Evolutionary conservation across 2,113 vertebrate species (phyloP).

Genomic region (Galeopterus variegatus): DNA sequence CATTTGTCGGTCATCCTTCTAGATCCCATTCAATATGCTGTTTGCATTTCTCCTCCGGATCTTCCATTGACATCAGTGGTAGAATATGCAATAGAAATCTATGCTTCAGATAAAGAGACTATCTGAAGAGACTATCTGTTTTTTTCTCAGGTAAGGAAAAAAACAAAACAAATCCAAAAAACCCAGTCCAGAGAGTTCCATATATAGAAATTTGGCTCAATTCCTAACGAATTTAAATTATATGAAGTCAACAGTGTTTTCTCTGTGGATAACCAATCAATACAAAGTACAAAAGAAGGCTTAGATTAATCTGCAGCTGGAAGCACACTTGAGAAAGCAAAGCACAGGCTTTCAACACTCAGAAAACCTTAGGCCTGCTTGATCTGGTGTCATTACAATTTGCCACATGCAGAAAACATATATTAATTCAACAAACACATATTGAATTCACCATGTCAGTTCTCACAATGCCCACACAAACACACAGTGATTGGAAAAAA

Average conservation of each 20-base stretch:
- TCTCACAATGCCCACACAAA: not conserved
- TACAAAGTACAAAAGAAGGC: slow-evolving; percentile 57
- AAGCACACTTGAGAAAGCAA: slow-evolving; percentile 63
- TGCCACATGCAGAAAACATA: slow-evolving; percentile 10
- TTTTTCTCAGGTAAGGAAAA: not conserved
- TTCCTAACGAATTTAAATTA: slow-evolving; percentile 18
- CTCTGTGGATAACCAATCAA: slow-evolving; percentile 58
- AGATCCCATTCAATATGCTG: not conserved
- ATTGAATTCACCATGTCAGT: not conserved
- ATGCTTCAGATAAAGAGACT: not conserved
- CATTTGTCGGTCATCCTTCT: not conserved
- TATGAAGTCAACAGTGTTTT: slow-evolving; percentile 32
- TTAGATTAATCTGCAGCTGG: slow-evolving; percentile 48
- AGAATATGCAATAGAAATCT: not conserved
- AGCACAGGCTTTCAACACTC: slow-evolving; percentile 53
- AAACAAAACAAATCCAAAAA: not conserved
- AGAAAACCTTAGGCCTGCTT: slow-evolving; percentile 42
- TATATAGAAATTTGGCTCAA: slow-evolving; percentile 52
- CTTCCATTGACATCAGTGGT: not conserved
- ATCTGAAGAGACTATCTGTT: too few relatives aligned
- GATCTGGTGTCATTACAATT: slow-evolving; percentile 41
- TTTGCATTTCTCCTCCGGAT: not conserved
- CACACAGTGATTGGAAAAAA: not conserved
- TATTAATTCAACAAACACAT: slow-evolving; percentile 27
- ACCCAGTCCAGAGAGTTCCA: not conserved